Evolutionary conservation across 1,140 invertebrate species (phyloP).

Genomic region (Bradynema listronoti): DNA sequence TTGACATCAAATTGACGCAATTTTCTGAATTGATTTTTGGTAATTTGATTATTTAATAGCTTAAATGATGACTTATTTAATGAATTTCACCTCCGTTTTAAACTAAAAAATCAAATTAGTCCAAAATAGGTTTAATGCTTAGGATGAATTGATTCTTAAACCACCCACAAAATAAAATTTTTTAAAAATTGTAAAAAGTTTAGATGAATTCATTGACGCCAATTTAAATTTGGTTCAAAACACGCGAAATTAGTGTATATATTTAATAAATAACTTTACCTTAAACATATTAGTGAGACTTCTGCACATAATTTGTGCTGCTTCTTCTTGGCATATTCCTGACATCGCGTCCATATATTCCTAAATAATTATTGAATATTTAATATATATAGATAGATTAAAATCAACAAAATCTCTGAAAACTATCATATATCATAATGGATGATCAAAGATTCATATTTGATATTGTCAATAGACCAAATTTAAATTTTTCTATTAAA

Average conservation of each 20-base stretch:
- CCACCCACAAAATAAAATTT: constrained; percentile 6
- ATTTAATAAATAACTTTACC: constrained; percentile 11
- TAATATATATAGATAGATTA: too few species aligned
- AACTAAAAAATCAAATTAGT: not conserved
- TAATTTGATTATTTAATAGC: too few species aligned
- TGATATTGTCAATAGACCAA: too few species aligned
- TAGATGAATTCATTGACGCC: constrained; percentile 3
- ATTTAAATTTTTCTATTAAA: too few species aligned
- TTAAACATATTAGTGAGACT: constrained; percentile 44
- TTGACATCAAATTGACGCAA: too few species aligned
- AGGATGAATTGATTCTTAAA: not conserved
- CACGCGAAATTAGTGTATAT: not conserved
- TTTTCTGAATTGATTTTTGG: too few species aligned
- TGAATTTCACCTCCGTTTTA: too few species aligned
- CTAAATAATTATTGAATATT: too few species aligned
- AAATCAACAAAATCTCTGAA: too few species aligned
- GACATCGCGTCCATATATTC: constrained; percentile 50
- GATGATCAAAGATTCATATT: too few species aligned
- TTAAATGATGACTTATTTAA: too few species aligned
- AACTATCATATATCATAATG: too few species aligned
- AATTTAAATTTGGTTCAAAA: constrained; percentile 3
- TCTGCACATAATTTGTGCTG: constrained; percentile 52
- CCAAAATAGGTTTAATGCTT: not conserved
- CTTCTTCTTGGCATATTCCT: constrained; percentile 53
- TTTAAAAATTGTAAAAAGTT: not conserved